Percentiles rank a stretch among this genome's conserved stretches.
These are phyloP conservation scores for Neosalanx taihuensis DNA, from an alignment of 2,797 vertebrate genomes.

Conservation along the genomic window DNA sequence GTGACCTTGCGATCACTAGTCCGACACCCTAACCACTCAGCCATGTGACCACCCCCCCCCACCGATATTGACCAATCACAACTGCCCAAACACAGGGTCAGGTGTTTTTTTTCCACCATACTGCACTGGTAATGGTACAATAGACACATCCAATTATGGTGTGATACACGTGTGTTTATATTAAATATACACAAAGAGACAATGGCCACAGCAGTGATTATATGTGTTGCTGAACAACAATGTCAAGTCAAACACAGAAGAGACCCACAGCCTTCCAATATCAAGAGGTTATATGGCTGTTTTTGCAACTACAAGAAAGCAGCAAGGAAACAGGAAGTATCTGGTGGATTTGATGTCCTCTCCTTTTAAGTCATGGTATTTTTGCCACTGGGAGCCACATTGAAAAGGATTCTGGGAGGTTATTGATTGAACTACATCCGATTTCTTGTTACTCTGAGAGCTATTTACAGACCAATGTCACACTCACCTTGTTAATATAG, in stretches of 20 bases:
- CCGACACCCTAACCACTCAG: too few relatives aligned
- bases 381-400: neutral
- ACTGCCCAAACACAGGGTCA: neutral
- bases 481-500: conserved; percentile 14
- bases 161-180: neutral
- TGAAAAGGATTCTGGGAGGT: neutral
- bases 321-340: too few relatives aligned
- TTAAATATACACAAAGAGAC: neutral
- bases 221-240: neutral
- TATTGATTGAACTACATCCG: neutral
- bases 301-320: too few relatives aligned
- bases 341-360: neutral
- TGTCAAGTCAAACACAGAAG: too few relatives aligned
- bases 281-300: neutral
- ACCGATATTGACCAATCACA: neutral
- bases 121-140: neutral
- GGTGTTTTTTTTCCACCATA: neutral
- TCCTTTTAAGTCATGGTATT: neutral
- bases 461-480: conserved; percentile 49
- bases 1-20: too few relatives aligned
- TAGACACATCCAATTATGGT: neutral
- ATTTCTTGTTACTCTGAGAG: conserved; percentile 40
- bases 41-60: neutral
- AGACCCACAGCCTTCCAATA: neutral
- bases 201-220: neutral